Conservation (phyloP, 2,888 invertebrate genomes). For the Diaphora mendica region DNA sequence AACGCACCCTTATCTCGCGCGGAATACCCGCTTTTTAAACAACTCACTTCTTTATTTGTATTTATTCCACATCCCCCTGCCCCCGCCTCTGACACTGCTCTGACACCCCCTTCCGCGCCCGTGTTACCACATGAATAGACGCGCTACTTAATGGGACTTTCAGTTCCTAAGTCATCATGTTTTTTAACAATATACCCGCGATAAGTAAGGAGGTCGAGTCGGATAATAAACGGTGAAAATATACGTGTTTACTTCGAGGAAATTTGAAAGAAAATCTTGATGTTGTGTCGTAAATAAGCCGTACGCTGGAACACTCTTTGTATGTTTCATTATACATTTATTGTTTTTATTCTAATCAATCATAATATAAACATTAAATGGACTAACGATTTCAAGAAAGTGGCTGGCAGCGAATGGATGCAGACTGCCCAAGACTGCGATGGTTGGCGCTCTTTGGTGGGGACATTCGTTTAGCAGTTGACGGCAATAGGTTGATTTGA, state of each 20-base stretch:
- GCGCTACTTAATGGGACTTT: slow-evolving; percentile 85
- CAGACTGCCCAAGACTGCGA: too few relatives aligned
- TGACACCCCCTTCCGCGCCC: slow-evolving; percentile 65
- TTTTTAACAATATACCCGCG: slow-evolving; percentile 80
- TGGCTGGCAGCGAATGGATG: too few relatives aligned
- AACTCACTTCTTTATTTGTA: slow-evolving; percentile 85
- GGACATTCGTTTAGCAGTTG: too few relatives aligned
- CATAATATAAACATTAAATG: too few relatives aligned
- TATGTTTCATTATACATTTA: slow-evolving; percentile 55
- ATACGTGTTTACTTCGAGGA: slow-evolving; percentile 73
- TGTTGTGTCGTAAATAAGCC: slow-evolving; percentile 72
- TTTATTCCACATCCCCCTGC: slow-evolving; percentile 68
- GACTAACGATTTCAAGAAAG: too few relatives aligned
- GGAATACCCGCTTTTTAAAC: slow-evolving; percentile 86
- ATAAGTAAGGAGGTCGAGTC: slow-evolving; percentile 80
- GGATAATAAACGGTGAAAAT: slow-evolving; percentile 84
- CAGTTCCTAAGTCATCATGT: slow-evolving; percentile 86
- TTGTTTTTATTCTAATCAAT: slow-evolving; percentile 54
- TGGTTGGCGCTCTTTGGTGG: too few relatives aligned
- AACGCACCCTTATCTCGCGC: slow-evolving; percentile 84
- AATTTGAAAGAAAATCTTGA: slow-evolving; percentile 75
- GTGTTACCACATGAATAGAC: slow-evolving; percentile 84
- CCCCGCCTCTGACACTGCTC: slow-evolving; percentile 41
- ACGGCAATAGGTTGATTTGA: neutral
- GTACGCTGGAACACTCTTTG: slow-evolving; percentile 56